Percentiles rank a stretch among this genome's conserved stretches.
Evolutionary conservation across 2,113 vertebrate species (phyloP).

Genomic region (Pogona vitticeps): DNA sequence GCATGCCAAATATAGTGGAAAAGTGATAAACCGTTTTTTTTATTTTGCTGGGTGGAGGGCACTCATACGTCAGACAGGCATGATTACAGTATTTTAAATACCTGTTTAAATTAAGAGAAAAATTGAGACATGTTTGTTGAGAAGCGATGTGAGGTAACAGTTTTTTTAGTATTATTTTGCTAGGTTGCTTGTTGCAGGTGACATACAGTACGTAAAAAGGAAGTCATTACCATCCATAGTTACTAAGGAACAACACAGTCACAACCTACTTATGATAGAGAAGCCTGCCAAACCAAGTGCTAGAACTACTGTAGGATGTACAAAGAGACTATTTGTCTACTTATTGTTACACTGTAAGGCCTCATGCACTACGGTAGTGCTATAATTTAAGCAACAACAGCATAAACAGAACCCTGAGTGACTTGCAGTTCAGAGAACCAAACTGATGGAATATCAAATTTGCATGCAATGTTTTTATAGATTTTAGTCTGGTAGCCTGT

Average conservation of each 20-base stretch:
- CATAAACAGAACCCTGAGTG: neutral
- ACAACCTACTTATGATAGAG: slow-evolving; percentile 4
- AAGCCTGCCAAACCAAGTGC: neutral
- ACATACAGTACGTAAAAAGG: slow-evolving; percentile 22
- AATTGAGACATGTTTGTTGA: slow-evolving; percentile 1
- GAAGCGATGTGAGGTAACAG: slow-evolving; percentile 4
- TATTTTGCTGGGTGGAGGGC: no score
- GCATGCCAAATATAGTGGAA: neutral
- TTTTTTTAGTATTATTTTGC: neutral
- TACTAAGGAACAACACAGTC: neutral
- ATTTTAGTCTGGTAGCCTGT: no score
- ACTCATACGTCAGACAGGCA: neutral
- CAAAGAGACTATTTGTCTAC: neutral
- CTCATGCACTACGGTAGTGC: neutral
- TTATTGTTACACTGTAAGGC: neutral
- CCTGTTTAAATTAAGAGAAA: neutral
- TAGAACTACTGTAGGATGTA: neutral
- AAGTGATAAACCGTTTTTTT: neutral
- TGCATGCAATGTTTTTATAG: no score
- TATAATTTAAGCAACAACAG: neutral
- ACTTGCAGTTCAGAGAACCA: no score
- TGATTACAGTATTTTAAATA: neutral
- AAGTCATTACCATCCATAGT: slow-evolving; percentile 28
- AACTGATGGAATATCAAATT: no score
- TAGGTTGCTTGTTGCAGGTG: slow-evolving; percentile 29